Conservation (phyloP, 1,140 invertebrate genomes). For the Temnothorax longispinosus region DNA sequence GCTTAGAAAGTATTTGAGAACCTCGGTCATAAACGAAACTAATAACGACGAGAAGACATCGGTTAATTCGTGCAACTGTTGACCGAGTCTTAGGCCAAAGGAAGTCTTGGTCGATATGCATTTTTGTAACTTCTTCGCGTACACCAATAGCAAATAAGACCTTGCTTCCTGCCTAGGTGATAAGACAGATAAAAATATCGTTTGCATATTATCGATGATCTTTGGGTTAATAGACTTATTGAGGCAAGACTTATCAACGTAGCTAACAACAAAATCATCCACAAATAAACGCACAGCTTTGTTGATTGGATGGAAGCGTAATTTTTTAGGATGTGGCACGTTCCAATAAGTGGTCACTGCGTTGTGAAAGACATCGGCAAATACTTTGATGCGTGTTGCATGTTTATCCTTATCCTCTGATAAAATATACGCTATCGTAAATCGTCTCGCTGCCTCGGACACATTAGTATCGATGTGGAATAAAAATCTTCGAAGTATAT, state of each 20-base stretch:
- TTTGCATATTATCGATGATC: conserved; percentile 54
- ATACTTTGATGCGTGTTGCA: background rate
- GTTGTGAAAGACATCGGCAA: conserved; percentile 23
- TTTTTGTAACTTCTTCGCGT: background rate
- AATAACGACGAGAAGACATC: conserved; percentile 47
- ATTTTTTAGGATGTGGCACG: background rate
- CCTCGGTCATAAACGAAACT: background rate
- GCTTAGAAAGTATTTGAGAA: background rate
- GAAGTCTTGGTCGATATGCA: background rate
- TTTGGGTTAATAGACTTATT: background rate
- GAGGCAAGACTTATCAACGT: background rate
- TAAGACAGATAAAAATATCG: conserved; percentile 47
- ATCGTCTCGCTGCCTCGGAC: rapidly evolving
- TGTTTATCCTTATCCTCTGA: background rate
- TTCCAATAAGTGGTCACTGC: conserved; percentile 56
- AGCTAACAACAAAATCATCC: background rate
- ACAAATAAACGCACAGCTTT: conserved; percentile 31
- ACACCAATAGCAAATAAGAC: conserved; percentile 63
- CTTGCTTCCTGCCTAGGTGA: conserved; percentile 51
- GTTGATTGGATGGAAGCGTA: conserved; percentile 47
- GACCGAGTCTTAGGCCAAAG: conserved; percentile 38
- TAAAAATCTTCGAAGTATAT: conserved; percentile 61
- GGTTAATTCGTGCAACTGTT: conserved; percentile 47
- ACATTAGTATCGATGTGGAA: background rate
- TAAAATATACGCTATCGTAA: conserved; percentile 43